Conservation (phyloP, 2,888 invertebrate species). For the Aradus depressus region DNA sequence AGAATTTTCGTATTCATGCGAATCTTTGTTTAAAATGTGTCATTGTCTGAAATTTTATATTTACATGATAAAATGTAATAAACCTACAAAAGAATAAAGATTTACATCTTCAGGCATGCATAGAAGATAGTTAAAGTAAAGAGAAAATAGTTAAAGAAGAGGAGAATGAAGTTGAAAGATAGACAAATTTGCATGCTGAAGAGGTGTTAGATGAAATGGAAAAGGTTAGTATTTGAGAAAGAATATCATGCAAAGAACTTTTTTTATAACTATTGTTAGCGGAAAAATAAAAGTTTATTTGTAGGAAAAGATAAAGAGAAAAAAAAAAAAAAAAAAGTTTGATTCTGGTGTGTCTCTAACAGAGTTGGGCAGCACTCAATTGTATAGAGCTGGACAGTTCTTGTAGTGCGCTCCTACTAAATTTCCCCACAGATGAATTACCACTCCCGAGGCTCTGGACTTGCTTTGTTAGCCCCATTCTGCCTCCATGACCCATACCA, state of each 20-base stretch:
- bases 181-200: slow-evolving; percentile 17
- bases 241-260: slow-evolving; percentile 7
- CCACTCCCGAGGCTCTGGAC: too few relatives aligned
- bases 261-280: background rate
- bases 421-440: too few relatives aligned
- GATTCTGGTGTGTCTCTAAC: too few relatives aligned
- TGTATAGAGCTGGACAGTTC: too few relatives aligned
- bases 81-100: slow-evolving; percentile 5
- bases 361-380: too few relatives aligned
- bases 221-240: background rate
- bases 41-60: slow-evolving; percentile 4
- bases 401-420: too few relatives aligned
- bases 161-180: background rate
- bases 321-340: too few relatives aligned
- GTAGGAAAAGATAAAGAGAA: slow-evolving; percentile 7
- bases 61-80: background rate
- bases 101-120: too few relatives aligned
- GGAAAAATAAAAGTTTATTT: slow-evolving; percentile 3
- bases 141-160: slow-evolving; percentile 16
- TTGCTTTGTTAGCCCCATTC: too few relatives aligned
- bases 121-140: slow-evolving; percentile 11
- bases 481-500: too few relatives aligned
- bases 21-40: too few relatives aligned
- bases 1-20: too few relatives aligned
- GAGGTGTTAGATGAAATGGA: slow-evolving; percentile 12